These are phyloP conservation scores for Urocitellus parryii DNA, from an alignment of 2,113 vertebrate genomes.

Conservation along the genomic window DNA sequence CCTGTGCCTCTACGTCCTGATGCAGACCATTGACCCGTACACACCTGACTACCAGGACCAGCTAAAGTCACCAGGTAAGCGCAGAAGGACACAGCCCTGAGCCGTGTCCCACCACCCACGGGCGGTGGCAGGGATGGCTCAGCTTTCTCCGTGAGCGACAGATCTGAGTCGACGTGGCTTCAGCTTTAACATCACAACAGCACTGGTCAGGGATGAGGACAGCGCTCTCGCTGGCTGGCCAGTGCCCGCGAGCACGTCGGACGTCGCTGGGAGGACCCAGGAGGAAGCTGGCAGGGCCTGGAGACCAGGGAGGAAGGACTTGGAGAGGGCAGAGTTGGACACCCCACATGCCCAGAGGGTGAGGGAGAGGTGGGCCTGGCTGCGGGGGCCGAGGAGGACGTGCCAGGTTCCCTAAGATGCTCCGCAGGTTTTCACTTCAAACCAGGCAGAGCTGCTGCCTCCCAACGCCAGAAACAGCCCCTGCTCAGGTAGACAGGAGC, in stretches of 20 bases:
- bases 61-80: slow-evolving; percentile 91
- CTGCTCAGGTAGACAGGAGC: no score
- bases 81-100: accelerated
- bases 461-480: not conserved
- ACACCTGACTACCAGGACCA: slow-evolving; percentile 93
- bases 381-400: not conserved
- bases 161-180: not conserved
- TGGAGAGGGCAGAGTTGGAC: not conserved
- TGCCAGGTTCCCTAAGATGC: no score
- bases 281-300: not conserved
- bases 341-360: no score
- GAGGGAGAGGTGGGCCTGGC: not conserved
- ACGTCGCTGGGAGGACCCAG: no score
- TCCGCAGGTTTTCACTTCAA: not conserved
- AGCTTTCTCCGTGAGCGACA: no score
- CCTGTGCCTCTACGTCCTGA: slow-evolving; percentile 90
- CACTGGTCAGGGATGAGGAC: not conserved
- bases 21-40: slow-evolving; percentile 91
- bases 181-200: not conserved
- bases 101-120: accelerated
- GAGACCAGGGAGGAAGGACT: accelerated
- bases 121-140: no score
- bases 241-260: not conserved
- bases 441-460: not conserved
- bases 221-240: no score